Evolutionary conservation across 2,888 invertebrate species (phyloP).

Genomic region (Luperina testacea): DNA sequence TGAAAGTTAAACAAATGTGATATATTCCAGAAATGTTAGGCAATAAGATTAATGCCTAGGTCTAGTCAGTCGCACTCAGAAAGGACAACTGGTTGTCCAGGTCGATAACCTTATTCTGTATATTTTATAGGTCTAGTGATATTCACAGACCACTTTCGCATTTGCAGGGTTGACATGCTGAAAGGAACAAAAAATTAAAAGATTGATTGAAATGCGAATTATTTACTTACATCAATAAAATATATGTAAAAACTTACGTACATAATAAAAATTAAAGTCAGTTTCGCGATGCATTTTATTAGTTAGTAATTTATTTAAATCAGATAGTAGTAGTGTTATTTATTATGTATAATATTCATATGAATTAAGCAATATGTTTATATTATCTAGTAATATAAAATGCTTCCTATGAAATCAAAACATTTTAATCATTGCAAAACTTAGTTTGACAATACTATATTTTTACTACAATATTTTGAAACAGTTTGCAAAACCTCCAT

Average conservation of each 20-base stretch:
- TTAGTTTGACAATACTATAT: not conserved
- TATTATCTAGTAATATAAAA: not conserved
- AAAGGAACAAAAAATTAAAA: not conserved
- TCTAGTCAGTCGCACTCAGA: conserved; percentile 72
- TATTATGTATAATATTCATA: conserved; percentile 23
- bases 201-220: conserved; percentile 24
- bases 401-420: not conserved
- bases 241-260: conserved; percentile 7
- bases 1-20: conserved; percentile 65
- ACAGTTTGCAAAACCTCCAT: not conserved
- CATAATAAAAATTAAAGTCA: not conserved
- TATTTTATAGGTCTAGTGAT: conserved; percentile 52
- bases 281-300: conserved; percentile 24
- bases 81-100: conserved; percentile 79
- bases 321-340: not conserved
- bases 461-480: not conserved
- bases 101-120: conserved; percentile 73
- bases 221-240: conserved; percentile 19
- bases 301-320: conserved; percentile 36
- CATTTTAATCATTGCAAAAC: not conserved
- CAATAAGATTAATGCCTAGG: conserved; percentile 73
- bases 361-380: conserved; percentile 15
- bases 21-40: conserved; percentile 70
- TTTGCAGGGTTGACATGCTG: conserved; percentile 29
- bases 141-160: conserved; percentile 50